These are phyloP conservation scores for Aricia agestis DNA, from an alignment of 1,140 invertebrate species.

Conservation along the genomic window DNA sequence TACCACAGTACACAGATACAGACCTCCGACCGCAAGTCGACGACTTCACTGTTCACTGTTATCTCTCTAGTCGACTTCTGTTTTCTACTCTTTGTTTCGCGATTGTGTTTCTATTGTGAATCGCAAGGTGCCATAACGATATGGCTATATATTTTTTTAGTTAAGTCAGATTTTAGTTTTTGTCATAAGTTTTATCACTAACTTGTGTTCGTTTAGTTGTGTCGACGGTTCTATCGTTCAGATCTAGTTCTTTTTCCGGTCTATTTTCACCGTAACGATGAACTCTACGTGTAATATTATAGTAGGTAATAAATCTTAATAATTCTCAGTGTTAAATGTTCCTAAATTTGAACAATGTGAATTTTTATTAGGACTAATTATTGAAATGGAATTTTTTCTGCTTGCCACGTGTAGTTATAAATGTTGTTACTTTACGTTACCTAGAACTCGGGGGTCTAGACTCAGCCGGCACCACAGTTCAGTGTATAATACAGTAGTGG, in stretches of 20 bases:
- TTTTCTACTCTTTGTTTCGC: conserved; percentile 32
- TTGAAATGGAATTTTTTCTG: conserved; percentile 52
- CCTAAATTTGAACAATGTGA: conserved; percentile 72
- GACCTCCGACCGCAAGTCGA: conserved; percentile 35
- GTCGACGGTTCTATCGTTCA: conserved; percentile 34
- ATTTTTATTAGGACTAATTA: conserved; percentile 46
- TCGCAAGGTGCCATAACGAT: conserved; percentile 68
- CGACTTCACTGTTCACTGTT: conserved; percentile 35
- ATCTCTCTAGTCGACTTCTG: conserved; percentile 45
- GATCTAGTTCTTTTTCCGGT: conserved; percentile 24
- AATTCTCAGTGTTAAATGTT: conserved; percentile 75
- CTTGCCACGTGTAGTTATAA: conserved; percentile 66
- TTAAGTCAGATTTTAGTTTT: conserved; percentile 56
- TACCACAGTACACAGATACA: conserved; percentile 31
- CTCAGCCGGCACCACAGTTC: conserved; percentile 20
- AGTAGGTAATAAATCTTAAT: conserved; percentile 70
- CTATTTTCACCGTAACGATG: conserved; percentile 13
- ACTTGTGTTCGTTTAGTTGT: conserved; percentile 62
- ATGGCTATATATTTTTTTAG: conserved; percentile 67
- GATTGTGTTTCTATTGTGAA: conserved; percentile 48
- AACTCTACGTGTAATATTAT: conserved; percentile 26
- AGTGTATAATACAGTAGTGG: too few relatives aligned
- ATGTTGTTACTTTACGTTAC: conserved; percentile 20
- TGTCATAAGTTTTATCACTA: conserved; percentile 53
- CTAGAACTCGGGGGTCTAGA: conserved; percentile 28